Conservation (phyloP, 2,797 vertebrate genomes). For the Yasuhikotakia modesta region DNA sequence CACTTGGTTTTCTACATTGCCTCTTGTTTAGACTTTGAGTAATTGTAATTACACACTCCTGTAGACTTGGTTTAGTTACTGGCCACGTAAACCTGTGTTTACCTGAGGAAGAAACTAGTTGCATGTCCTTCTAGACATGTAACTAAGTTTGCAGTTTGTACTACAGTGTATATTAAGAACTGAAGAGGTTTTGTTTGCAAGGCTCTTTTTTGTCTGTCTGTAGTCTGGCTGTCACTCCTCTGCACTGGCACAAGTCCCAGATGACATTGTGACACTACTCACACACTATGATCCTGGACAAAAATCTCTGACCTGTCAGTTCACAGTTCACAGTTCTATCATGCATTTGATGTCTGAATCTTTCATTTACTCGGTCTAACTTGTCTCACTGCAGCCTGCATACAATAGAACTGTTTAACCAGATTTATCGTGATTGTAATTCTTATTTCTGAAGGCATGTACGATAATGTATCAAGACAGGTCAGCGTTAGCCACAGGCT, state of each 20-base stretch:
- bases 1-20: neutral
- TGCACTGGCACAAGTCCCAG: constrained; percentile 13
- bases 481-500: neutral
- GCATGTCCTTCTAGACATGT: constrained; percentile 6
- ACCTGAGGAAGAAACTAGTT: neutral
- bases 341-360: neutral
- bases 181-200: constrained; percentile 20
- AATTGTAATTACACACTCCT: neutral
- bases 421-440: neutral
- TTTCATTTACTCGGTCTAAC: neutral
- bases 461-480: constrained; percentile 17
- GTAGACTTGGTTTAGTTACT: neutral
- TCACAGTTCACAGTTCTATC: constrained; percentile 1
- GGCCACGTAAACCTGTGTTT: neutral
- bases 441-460: constrained; percentile 13
- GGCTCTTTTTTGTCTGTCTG: constrained; percentile 20
- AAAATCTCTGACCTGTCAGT: neutral
- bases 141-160: constrained; percentile 19
- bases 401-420: neutral
- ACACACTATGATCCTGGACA: constrained; percentile 2
- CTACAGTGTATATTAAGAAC: constrained; percentile 5
- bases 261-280: neutral
- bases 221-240: constrained; percentile 17
- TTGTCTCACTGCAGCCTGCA: neutral
- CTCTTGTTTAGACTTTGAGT: constrained; percentile 22